Evolutionary conservation across 1,140 invertebrate species (phyloP), one percentile per base, ranked within the genome.

Genomic region (Phymorhynchus buccinoides): DNA sequence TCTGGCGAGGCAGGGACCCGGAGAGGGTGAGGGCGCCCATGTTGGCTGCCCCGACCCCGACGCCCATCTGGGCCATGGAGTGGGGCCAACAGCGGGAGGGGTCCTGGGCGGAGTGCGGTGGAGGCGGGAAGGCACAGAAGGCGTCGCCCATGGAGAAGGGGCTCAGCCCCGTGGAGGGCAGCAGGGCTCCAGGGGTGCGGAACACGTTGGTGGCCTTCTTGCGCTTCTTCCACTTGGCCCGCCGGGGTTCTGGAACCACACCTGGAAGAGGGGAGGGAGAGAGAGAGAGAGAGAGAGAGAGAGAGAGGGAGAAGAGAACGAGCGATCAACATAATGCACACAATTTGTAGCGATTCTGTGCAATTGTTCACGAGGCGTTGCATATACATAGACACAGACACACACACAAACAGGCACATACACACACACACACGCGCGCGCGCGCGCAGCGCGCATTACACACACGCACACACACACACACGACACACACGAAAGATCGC

Each of bases 141-240:
- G 66, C 73, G 56, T 62, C 68, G 18, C 81, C 81, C 90, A 93
- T 93, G 41, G 90, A 88, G 91, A 99, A 99, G 3, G 98, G 97
- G 18, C 97, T 97, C 80, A 99, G 95, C 56, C 97, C 97, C 89
- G 99, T 97, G 0, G 97, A 98, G 42, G 98, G 98, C 88, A 99
- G 94, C 80, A 99, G 94, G 3, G 97, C 96, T 35, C 93, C 93
- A 0, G 97, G 96, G 0, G 97, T 96, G 68, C 97, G 95, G 93
- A 99, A 99, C 18, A 99, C 97, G 92, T 98, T 98, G 22, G 97
- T 97, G 39, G 97, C 97, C 96, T 99, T 99, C 96, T 99, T 99
- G 89, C 97, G 95, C 91, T 99, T 98, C 95, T 99, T 99, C 97
- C 98, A 93, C 85, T 93, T 93, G 30, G 92, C 92, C 9, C 92